These are phyloP conservation scores for Nibea albiflora DNA, from an alignment of 2,113 vertebrate species.

Conservation along the genomic window DNA sequence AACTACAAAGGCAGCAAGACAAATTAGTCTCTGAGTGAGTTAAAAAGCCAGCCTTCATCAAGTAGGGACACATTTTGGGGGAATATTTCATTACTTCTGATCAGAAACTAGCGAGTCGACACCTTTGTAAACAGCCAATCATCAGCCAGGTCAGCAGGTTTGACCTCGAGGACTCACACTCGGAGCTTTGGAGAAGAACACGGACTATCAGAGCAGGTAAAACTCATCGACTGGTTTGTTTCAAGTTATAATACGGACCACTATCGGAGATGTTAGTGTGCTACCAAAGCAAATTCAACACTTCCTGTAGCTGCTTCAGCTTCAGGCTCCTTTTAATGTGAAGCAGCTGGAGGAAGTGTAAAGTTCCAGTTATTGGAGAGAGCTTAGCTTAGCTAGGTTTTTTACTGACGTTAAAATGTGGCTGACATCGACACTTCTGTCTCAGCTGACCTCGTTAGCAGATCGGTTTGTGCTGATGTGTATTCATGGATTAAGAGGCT, in stretches of 20 bases:
- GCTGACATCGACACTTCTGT: neutral
- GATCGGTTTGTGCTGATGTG: neutral
- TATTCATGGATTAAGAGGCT: neutral
- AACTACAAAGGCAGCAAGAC: neutral
- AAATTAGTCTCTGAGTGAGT: no score
- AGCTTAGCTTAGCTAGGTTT: neutral
- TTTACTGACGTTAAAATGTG: neutral
- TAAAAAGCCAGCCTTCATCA: no score
- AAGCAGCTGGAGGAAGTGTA: slow-evolving; percentile 6
- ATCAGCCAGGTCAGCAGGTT: no score
- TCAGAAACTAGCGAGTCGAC: no score
- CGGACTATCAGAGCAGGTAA: no score
- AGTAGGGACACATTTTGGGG: no score
- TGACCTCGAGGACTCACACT: neutral
- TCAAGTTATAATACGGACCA: no score
- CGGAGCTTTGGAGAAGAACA: no score
- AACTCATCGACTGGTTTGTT: no score
- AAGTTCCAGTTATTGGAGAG: neutral
- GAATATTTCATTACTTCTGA: no score
- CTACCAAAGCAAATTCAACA: neutral
- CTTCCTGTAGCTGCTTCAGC: neutral
- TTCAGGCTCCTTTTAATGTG: neutral
- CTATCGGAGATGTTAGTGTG: neutral
- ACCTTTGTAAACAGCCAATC: no score
- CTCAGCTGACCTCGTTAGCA: neutral